Evolutionary conservation across 2,113 vertebrate species (phyloP).

Genomic region (Cyanistes caeruleus): DNA sequence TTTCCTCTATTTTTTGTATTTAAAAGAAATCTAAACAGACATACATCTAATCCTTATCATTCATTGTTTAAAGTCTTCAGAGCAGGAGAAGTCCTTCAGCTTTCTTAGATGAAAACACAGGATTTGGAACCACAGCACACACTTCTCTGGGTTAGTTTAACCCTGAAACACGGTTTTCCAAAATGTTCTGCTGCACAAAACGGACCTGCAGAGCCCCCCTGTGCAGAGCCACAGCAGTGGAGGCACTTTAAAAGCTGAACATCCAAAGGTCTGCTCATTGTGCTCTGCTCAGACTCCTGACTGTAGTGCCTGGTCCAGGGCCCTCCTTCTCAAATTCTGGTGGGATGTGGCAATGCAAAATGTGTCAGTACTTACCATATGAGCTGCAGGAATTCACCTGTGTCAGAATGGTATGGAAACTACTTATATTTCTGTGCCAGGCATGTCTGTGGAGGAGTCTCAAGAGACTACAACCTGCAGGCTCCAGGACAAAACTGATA

Average conservation of each 20-base stretch:
- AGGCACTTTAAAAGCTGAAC: neutral
- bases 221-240: neutral
- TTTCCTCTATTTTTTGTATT: no score
- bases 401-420: neutral
- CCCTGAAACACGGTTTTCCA: neutral
- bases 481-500: neutral
- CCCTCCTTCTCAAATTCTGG: neutral
- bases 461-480: neutral
- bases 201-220: fast-evolving
- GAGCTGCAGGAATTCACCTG: neutral
- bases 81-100: slow-evolving; percentile 12
- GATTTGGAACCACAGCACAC: neutral
- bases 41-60: neutral
- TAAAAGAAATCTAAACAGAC: slow-evolving; percentile 20
- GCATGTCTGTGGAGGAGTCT: neutral
- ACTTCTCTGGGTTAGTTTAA: neutral
- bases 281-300: neutral
- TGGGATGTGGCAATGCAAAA: neutral
- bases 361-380: neutral
- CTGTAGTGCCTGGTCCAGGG: neutral
- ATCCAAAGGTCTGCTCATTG: neutral
- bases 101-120: slow-evolving; percentile 11
- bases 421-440: neutral
- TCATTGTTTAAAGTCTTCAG: slow-evolving; percentile 12
- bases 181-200: neutral